phyloP scores from a whole-genome alignment of 2,113 vertebrate species.

The Oceanodroma tethys region DNA sequence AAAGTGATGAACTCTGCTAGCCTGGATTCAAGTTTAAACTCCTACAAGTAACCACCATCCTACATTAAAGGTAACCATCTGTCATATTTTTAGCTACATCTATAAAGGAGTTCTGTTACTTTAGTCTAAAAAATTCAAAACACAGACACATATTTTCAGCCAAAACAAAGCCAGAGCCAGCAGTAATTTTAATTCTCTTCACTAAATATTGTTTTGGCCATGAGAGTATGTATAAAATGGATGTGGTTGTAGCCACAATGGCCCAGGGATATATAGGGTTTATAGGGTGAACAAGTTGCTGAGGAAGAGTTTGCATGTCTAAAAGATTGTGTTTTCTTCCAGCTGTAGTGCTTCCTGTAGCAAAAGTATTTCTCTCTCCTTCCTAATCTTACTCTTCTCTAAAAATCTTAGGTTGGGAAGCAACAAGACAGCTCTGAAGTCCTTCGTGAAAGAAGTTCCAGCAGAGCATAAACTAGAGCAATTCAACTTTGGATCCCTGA shows the following conservation, averaged over 20 bases:
- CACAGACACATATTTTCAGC: background rate
- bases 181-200: background rate
- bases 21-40: background rate
- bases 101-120: background rate
- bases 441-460: background rate
- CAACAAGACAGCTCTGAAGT: background rate
- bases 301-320: background rate
- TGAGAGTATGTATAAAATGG: background rate
- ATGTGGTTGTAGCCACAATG: background rate
- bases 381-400: background rate
- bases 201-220: background rate
- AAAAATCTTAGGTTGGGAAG: background rate
- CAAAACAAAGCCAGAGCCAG: conserved; percentile 3
- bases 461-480: background rate
- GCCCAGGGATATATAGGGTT: background rate
- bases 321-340: background rate
- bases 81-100: background rate
- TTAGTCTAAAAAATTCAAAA: background rate
- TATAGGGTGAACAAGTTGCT: background rate
- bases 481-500: background rate
- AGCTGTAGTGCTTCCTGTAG: background rate
- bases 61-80: background rate
- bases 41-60: background rate
- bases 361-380: background rate
- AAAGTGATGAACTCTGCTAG: background rate